phyloP scores from a whole-genome alignment of 2,113 vertebrate species.

The Rhombomys opimus region DNA sequence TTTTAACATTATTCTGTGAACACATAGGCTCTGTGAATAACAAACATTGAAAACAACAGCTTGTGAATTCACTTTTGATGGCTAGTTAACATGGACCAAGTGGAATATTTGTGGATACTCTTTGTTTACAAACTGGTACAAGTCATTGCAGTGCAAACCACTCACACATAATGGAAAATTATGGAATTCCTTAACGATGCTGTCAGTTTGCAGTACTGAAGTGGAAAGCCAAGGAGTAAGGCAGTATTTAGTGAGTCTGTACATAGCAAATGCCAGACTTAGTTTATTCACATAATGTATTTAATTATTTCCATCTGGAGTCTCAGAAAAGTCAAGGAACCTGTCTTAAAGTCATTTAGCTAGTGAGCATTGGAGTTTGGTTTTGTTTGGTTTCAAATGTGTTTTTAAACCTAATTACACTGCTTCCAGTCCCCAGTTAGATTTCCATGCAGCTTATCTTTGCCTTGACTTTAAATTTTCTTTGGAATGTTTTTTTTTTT shows the following conservation, averaged over 20 bases:
- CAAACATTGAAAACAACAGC: conserved; percentile 55
- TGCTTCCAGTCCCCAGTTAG: conserved; percentile 3
- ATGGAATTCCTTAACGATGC: conserved; percentile 50
- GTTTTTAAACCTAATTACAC: conserved; percentile 26
- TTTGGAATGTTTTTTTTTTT: neutral
- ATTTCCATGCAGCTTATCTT: conserved; percentile 39
- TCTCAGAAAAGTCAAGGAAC: neutral
- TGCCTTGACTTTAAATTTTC: conserved; percentile 49
- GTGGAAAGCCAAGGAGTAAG: conserved; percentile 13
- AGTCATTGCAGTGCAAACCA: conserved; percentile 52
- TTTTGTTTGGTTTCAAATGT: conserved; percentile 47
- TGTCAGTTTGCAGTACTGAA: conserved; percentile 33
- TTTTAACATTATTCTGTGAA: neutral
- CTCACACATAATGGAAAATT: conserved; percentile 47
- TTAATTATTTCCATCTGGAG: conserved; percentile 1
- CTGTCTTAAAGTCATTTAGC: neutral
- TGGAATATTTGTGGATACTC: conserved; percentile 54
- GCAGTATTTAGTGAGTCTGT: conserved; percentile 5
- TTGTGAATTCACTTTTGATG: conserved; percentile 15
- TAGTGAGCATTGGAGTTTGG: conserved; percentile 22
- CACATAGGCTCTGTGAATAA: conserved; percentile 31
- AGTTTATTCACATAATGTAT: conserved; percentile 21
- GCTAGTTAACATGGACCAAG: conserved; percentile 27
- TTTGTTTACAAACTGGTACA: conserved; percentile 48
- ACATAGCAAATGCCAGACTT: neutral